Base-by-base conservation (phyloP, 2,113 vertebrate species). In the Pao palembangensis region DNA sequence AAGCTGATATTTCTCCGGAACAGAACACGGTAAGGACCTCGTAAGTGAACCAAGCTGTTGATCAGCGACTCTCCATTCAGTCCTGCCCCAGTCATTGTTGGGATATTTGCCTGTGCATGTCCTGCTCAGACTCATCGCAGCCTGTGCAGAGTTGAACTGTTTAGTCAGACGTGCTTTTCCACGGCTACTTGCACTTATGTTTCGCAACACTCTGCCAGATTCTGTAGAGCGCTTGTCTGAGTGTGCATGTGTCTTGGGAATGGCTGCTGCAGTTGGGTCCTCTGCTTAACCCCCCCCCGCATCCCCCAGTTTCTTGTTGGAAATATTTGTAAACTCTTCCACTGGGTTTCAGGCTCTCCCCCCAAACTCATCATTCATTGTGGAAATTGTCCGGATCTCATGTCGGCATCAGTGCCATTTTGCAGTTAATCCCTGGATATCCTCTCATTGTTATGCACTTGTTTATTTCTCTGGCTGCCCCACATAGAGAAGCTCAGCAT, bases 1-100 rank as follows among this genome's bases (percentile, higher is more conserved):
- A 93, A 93, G 19, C 84, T 93, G 17, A 89, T 92, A 55, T 93
- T 93, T 38, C 87, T 93, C 15, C 85, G 90, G 50, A 88, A 90
- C 84, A 80, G 90, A 55, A 91, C 90, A 61, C 85, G 91, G 92
- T 93, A 83, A 91, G 86, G 11, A 18, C 18, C 48, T 17, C 49
- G 52, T 46, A 67, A 31, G 43, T 51, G 52, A 53, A 1, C 31
- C 19, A 28, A 10, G 3, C 38, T 38, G 34, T 55, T 14, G 13
- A 8, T 11, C 64, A 59, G 31, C 31, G 17, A 19, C 51, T 34
- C n/a, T 47, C 52, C 59, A 55, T 64, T 70, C 54, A 68, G 23
- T 28, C 47, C 72, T 28, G 34, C 51, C 19, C 16, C 56, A 63
- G 62, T 21, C 58, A 10, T 51, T 49, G 4, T 21, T 44, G 21